These are phyloP conservation scores for Pseudococcus viburni DNA, from an alignment of 2,888 invertebrate species.

Conservation along the genomic window DNA sequence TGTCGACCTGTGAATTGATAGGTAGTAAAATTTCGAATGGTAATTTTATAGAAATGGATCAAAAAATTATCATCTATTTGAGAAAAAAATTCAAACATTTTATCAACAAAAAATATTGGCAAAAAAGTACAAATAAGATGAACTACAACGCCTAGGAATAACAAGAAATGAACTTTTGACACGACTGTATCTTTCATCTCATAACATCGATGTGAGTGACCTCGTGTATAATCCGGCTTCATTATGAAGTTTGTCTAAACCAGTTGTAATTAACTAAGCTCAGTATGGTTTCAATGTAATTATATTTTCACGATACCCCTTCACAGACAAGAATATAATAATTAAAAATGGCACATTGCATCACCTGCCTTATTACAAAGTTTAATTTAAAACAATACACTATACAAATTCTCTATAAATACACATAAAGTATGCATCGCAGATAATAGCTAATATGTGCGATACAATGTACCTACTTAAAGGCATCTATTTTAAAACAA, in stretches of 20 bases:
- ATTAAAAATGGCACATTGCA: slow-evolving; percentile 52
- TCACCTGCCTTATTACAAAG: not conserved
- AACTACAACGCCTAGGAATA: not conserved
- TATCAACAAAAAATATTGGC: too few species aligned
- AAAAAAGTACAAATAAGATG: not conserved
- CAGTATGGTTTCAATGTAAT: slow-evolving; percentile 51
- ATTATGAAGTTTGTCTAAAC: slow-evolving; percentile 35
- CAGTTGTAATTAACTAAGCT: slow-evolving; percentile 55
- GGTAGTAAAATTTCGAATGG: too few species aligned
- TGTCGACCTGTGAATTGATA: too few species aligned
- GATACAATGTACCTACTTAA: slow-evolving; percentile 12
- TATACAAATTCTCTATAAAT: not conserved
- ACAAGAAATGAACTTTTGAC: slow-evolving; percentile 12
- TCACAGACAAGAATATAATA: slow-evolving; percentile 7
- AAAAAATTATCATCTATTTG: too few species aligned
- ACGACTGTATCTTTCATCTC: slow-evolving; percentile 21
- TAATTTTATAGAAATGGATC: too few species aligned
- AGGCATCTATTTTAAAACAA: not conserved
- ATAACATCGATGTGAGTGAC: slow-evolving; percentile 22
- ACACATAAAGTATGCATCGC: not conserved
- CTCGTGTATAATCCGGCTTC: slow-evolving; percentile 17
- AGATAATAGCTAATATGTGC: not conserved
- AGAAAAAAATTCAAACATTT: too few species aligned
- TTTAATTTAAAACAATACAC: slow-evolving; percentile 27
- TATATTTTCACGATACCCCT: slow-evolving; percentile 1